Percentiles rank a stretch among this genome's conserved stretches.
These are phyloP conservation scores for Leuciscus idus DNA, from an alignment of 2,113 vertebrate species.

Conservation along the genomic window DNA sequence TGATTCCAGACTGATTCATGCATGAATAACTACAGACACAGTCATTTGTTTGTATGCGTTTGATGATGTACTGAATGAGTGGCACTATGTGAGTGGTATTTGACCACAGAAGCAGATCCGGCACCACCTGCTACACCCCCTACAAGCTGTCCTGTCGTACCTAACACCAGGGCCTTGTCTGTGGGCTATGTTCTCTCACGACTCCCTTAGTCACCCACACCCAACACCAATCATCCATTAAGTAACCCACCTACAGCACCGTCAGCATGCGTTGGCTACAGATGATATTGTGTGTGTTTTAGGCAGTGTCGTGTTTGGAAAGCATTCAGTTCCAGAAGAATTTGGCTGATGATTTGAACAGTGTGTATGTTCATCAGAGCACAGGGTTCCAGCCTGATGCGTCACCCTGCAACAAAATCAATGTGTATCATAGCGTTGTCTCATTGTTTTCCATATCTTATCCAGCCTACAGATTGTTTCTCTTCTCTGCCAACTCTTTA, in stretches of 20 bases:
- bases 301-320: conserved; percentile 25
- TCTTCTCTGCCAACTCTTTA: conserved; percentile 3
- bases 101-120: conserved; percentile 5
- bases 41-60: conserved; percentile 25
- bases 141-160: conserved; percentile 45
- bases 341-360: conserved; percentile 20
- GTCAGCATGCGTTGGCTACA: conserved; percentile 40
- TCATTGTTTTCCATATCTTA: neutral
- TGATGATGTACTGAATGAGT: conserved; percentile 39
- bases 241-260: conserved; percentile 48
- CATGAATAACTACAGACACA: neutral
- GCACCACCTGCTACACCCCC: conserved; percentile 53
- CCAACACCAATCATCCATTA: conserved; percentile 37
- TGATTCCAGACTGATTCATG: conserved; percentile 12
- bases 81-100: conserved; percentile 15
- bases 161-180: conserved; percentile 12
- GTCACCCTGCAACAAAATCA: conserved; percentile 23
- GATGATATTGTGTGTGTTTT: neutral
- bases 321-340: conserved; percentile 39
- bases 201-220: conserved; percentile 55
- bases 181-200: conserved; percentile 52
- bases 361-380: conserved; percentile 24
- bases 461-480: neutral
- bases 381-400: conserved; percentile 12
- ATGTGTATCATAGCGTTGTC: neutral